Percentiles rank a stretch among this genome's conserved stretches.
Evolutionary conservation across 2,797 vertebrate species (phyloP).

Genomic region (Vultur gryphus): DNA sequence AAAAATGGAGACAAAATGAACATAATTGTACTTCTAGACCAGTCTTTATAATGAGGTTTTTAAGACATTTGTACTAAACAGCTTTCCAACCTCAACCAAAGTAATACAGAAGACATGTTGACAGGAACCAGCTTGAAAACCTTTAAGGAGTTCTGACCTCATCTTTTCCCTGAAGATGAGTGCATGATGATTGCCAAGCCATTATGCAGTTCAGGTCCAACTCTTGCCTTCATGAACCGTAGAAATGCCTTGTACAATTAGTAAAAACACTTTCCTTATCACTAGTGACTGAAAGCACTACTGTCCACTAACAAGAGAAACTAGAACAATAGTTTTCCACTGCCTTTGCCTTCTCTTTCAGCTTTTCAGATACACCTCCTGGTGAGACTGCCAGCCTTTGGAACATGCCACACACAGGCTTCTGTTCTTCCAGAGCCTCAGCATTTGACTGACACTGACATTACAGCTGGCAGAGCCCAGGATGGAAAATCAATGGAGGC

Average conservation of each 20-base stretch:
- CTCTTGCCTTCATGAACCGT: neutral
- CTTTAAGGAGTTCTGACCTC: neutral
- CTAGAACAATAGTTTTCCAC: neutral
- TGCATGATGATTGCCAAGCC: neutral
- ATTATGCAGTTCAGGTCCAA: neutral
- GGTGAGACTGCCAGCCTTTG: neutral
- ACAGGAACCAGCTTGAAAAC: neutral
- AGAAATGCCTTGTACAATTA: neutral
- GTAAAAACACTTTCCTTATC: neutral
- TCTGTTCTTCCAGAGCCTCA: neutral
- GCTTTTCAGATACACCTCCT: neutral
- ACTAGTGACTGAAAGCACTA: neutral
- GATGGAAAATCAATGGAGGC: neutral
- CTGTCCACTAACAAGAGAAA: neutral
- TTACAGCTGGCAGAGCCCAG: neutral
- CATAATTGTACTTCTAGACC: neutral
- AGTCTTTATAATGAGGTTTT: neutral
- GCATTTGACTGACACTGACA: neutral
- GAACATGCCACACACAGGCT: rapidly evolving
- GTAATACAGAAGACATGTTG: neutral
- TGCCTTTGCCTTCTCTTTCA: neutral
- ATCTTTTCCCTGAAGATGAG: neutral
- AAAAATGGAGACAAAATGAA: neutral
- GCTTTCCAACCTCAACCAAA: neutral
- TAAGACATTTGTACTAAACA: neutral